phyloP scores from a whole-genome alignment of 2,113 vertebrate species.

The Agapornis roseicollis region DNA sequence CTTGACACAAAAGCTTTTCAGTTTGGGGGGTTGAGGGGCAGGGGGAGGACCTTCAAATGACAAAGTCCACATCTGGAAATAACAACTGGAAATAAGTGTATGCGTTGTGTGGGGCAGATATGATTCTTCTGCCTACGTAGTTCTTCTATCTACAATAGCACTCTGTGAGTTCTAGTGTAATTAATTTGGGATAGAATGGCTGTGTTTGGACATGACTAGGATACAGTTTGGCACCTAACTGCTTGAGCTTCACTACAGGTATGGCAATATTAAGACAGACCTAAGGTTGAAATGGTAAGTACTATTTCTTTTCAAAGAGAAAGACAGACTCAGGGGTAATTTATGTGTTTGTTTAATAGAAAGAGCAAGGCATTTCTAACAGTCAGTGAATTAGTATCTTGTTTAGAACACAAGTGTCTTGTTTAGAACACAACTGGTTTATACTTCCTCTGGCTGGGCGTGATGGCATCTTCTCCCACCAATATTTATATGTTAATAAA shows the following conservation, averaged over 20 bases:
- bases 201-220: neutral
- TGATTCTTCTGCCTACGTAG: neutral
- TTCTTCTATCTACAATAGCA: neutral
- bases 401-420: conserved; percentile 4
- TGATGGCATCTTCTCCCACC: conserved; percentile 15
- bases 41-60: neutral
- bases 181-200: neutral
- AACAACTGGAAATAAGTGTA: neutral
- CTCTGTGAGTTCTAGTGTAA: neutral
- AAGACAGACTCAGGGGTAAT: neutral
- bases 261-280: neutral
- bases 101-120: neutral
- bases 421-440: neutral
- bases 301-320: neutral
- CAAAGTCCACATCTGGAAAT: rapidly evolving
- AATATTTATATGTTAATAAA: conserved; percentile 67
- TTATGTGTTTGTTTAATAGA: neutral
- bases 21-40: rapidly evolving
- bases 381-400: conserved; percentile 29
- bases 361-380: neutral
- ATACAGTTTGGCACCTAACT: neutral
- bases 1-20: neutral
- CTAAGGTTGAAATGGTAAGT: neutral
- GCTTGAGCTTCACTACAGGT: neutral
- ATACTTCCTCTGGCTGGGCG: conserved; percentile 8